phyloP scores from a whole-genome alignment of 1,140 invertebrate genomes.

The Calycopis cecrops region DNA sequence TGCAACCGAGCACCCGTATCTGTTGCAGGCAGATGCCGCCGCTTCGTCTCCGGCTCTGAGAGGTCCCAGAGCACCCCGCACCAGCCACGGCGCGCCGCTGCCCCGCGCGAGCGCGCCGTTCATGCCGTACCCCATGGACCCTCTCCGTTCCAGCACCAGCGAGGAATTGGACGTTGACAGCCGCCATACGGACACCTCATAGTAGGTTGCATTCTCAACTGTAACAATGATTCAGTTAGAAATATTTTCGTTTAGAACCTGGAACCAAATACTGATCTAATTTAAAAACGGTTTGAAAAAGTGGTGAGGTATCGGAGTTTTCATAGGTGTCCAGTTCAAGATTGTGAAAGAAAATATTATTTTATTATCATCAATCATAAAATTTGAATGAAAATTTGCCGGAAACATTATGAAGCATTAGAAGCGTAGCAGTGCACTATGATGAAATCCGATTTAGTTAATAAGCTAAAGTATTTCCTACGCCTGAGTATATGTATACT shows the following conservation, averaged over 20 bases:
- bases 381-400: too few species aligned
- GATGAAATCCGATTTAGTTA: too few species aligned
- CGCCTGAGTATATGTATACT: too few species aligned
- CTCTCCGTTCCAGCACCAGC: conserved; percentile 43
- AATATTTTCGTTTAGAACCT: conserved; percentile 5
- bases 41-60: conserved; percentile 51
- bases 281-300: background rate
- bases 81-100: conserved; percentile 40
- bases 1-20: conserved; percentile 55
- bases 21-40: conserved; percentile 55
- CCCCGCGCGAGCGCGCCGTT: conserved; percentile 45
- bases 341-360: too few species aligned
- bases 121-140: conserved; percentile 51
- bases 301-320: background rate
- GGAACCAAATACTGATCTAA: background rate
- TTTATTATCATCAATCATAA: too few species aligned
- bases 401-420: too few species aligned
- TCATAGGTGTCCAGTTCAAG: too few species aligned
- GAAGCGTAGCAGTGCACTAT: too few species aligned
- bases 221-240: conserved; percentile 20
- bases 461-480: too few species aligned
- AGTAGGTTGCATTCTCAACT: conserved; percentile 67
- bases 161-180: conserved; percentile 58
- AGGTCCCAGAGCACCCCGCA: conserved; percentile 42
- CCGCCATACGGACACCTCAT: conserved; percentile 63